phyloP scores from a whole-genome alignment of 2,113 vertebrate species.

The Henicopernis longicauda region DNA sequence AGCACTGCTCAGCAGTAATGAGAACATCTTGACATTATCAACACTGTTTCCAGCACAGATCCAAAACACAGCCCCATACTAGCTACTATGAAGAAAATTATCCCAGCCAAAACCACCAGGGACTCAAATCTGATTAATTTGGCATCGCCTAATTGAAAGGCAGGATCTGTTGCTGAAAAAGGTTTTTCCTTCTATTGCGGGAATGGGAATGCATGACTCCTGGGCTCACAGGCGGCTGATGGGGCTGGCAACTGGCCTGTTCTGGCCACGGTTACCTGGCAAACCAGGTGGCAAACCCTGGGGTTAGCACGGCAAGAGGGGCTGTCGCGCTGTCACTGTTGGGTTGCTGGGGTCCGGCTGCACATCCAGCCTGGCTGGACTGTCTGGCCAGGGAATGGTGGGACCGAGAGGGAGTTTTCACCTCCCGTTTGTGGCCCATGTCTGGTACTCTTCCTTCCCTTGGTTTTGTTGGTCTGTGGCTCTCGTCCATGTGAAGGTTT shows the following conservation, averaged over 20 bases:
- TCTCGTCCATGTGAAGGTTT: not conserved
- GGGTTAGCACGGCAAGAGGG: not conserved
- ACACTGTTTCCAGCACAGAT: too few species aligned
- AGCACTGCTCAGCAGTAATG: fast-evolving
- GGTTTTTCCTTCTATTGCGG: not conserved
- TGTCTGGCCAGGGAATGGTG: not conserved
- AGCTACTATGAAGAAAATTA: too few species aligned
- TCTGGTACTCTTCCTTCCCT: not conserved
- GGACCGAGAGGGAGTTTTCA: not conserved
- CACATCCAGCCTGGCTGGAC: not conserved
- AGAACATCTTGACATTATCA: fast-evolving
- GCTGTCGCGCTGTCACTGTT: not conserved
- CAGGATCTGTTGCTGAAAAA: not conserved
- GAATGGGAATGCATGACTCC: not conserved
- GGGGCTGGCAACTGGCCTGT: not conserved
- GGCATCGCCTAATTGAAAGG: not conserved
- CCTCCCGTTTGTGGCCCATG: not conserved
- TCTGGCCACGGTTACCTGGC: not conserved
- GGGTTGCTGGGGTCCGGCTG: not conserved
- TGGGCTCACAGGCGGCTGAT: fast-evolving
- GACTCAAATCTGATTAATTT: not conserved
- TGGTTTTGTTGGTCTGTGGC: not conserved
- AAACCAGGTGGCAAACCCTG: not conserved
- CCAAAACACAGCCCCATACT: too few species aligned
- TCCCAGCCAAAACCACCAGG: not conserved